phyloP scores from a whole-genome alignment of 2,113 vertebrate species.

The Aldabrachelys gigantea region DNA sequence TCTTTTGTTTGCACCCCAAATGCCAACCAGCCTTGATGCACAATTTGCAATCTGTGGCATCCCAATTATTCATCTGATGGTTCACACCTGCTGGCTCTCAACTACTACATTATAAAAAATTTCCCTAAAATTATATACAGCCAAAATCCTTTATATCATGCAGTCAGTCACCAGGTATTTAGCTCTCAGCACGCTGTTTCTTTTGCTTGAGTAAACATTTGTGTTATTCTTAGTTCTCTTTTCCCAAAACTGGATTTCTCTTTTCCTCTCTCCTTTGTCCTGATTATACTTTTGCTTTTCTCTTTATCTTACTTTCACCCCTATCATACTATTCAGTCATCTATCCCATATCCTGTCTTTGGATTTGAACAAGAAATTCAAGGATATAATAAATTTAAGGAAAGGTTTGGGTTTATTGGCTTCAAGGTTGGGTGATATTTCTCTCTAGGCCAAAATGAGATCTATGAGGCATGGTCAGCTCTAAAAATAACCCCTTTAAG shows the following conservation, averaged over 20 bases:
- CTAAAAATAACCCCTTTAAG: background rate
- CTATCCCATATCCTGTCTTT: background rate
- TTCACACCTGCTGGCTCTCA: background rate
- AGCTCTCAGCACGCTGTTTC: background rate
- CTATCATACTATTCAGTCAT: background rate
- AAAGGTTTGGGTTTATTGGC: background rate
- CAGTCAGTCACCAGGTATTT: background rate
- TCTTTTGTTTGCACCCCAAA: conserved; percentile 14
- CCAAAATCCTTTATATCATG: background rate
- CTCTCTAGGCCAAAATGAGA: background rate
- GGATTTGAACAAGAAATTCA: background rate
- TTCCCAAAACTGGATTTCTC: background rate
- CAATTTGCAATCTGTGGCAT: conserved; percentile 27
- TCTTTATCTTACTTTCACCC: background rate
- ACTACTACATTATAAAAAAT: conserved; percentile 31
- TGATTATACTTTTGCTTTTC: conserved; percentile 34
- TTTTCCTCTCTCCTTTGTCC: background rate
- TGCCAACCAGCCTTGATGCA: background rate
- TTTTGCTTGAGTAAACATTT: conserved; percentile 19
- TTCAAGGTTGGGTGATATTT: background rate
- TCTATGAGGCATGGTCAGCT: background rate
- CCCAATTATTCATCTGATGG: conserved; percentile 14
- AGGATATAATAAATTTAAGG: background rate
- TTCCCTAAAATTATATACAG: conserved; percentile 27
- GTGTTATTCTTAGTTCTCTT: background rate